phyloP scores from a whole-genome alignment of 53 echinoderm and acorn worm genomes.

The Paracentrotus lividus region DNA sequence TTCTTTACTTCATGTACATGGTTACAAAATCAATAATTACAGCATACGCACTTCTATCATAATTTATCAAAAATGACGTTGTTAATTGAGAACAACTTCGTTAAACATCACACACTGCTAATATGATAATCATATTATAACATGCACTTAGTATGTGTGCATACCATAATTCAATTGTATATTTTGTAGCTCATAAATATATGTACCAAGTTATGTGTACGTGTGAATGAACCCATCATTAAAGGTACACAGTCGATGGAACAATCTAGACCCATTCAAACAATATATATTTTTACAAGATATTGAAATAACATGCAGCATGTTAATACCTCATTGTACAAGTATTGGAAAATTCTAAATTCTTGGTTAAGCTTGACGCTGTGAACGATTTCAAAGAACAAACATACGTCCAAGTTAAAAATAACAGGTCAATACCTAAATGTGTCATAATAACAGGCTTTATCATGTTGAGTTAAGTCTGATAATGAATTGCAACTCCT shows the following conservation, averaged over 20 bases:
- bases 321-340: neutral
- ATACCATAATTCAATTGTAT: neutral
- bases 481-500: no score
- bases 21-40: neutral
- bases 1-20: slow-evolving; percentile 46
- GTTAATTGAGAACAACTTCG: neutral
- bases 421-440: neutral
- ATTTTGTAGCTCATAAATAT: neutral
- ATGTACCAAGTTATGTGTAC: neutral
- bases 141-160: neutral
- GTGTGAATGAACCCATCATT: neutral
- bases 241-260: neutral
- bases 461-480: no score
- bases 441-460: neutral
- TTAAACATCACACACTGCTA: slow-evolving; percentile 8
- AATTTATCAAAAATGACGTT: neutral
- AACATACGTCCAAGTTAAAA: neutral
- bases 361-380: neutral
- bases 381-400: no score
- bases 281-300: neutral
- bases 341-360: neutral
- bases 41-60: neutral
- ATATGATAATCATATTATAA: neutral
- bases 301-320: neutral
- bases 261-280: neutral